Percentiles rank a stretch among this genome's conserved stretches.
Evolutionary conservation across 2,888 invertebrate species (phyloP).

Genomic region (Chrysolina haemoptera): DNA sequence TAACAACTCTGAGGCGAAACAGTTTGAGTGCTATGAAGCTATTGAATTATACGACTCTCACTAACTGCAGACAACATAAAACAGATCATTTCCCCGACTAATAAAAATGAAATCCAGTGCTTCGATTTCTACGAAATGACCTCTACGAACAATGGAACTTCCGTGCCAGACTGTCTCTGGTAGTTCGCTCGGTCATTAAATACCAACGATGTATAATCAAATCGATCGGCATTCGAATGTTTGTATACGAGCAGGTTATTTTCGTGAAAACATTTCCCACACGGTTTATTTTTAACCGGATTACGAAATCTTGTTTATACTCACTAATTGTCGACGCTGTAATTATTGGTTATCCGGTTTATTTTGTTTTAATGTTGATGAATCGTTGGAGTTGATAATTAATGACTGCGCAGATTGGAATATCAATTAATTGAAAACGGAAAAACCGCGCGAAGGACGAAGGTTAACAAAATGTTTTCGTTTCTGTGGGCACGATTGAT

Average conservation of each 20-base stretch:
- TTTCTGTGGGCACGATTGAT: neutral
- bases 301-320: conserved; percentile 14
- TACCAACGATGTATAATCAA: conserved; percentile 4
- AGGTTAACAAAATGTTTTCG: neutral
- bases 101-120: neutral
- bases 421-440: conserved; percentile 3
- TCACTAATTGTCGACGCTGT: neutral
- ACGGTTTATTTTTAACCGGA: neutral
- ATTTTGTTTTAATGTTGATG: conserved; percentile 14
- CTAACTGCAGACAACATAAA: conserved; percentile 10
- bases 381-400: conserved; percentile 4
- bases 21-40: neutral
- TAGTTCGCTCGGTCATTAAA: conserved; percentile 7
- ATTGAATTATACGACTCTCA: neutral
- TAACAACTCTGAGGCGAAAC: neutral
- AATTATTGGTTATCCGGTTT: neutral
- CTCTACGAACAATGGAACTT: conserved; percentile 2
- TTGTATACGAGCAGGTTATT: neutral
- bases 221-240: neutral
- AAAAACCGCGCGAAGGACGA: neutral
- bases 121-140: conserved; percentile 17
- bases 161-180: conserved; percentile 10
- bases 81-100: conserved; percentile 9
- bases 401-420: conserved; percentile 3
- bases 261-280: neutral